Percentiles rank a stretch among this genome's conserved stretches.
Conservation (phyloP, 2,888 invertebrate genomes). For the Diarsia dahlii region DNA sequence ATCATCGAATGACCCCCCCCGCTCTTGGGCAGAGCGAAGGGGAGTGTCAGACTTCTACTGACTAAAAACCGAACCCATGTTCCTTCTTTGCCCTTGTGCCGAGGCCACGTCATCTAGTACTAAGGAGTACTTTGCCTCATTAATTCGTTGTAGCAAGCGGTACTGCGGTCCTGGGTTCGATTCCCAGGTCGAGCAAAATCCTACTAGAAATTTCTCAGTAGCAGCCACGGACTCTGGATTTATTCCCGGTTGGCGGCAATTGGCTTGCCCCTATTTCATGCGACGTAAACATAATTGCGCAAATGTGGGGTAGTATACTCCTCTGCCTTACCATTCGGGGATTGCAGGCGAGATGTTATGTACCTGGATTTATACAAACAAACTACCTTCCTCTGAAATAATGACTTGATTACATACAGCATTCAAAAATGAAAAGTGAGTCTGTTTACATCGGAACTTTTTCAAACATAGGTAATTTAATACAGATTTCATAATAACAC, state of each 20-base stretch:
- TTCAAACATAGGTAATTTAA: background rate
- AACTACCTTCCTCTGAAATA: background rate
- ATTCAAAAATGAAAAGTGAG: background rate
- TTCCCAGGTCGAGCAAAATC: background rate
- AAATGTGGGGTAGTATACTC: background rate
- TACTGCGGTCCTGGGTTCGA: background rate
- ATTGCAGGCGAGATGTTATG: background rate
- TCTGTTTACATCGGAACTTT: background rate
- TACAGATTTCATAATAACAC: constrained; percentile 1
- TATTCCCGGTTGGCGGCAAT: background rate
- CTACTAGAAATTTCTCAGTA: background rate
- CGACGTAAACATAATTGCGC: background rate
- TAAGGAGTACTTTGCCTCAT: background rate
- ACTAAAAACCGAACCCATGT: too few relatives aligned
- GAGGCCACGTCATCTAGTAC: too few relatives aligned
- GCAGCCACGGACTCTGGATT: background rate
- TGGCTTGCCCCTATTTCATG: too few relatives aligned
- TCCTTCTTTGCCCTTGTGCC: too few relatives aligned
- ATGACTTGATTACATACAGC: background rate
- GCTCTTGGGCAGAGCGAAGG: too few relatives aligned
- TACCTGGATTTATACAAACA: background rate
- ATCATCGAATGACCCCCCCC: too few relatives aligned
- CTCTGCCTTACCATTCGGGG: background rate
- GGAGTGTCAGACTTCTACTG: too few relatives aligned
- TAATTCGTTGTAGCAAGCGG: background rate